phyloP scores from a whole-genome alignment of 2,888 invertebrate species.

The Agrochola circellaris region DNA sequence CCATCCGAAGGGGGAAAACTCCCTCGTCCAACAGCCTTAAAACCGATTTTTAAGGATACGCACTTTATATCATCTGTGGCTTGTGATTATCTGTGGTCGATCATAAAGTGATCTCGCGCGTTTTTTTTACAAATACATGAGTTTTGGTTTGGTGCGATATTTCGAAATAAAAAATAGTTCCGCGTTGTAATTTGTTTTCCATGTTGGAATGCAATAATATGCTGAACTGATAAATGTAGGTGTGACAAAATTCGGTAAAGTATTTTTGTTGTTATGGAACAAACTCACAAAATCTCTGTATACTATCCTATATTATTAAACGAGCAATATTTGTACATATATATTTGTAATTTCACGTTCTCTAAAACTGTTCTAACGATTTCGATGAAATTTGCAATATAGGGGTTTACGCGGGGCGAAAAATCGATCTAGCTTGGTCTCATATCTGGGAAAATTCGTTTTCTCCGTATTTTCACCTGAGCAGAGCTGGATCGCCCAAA shows the following conservation, averaged over 20 bases:
- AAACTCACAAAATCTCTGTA: neutral
- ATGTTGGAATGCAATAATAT: neutral
- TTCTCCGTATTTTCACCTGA: no score
- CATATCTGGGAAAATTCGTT: no score
- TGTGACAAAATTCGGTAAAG: neutral
- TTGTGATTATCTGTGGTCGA: slow-evolving; percentile 43
- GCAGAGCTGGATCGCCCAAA: no score
- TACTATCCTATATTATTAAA: no score
- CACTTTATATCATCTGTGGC: slow-evolving; percentile 44
- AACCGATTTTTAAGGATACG: slow-evolving; percentile 66
- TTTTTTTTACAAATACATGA: neutral
- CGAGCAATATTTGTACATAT: no score
- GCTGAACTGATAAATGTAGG: neutral
- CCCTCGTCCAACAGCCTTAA: slow-evolving; percentile 65
- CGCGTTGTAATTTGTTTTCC: neutral
- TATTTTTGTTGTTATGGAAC: neutral
- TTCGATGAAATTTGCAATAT: no score
- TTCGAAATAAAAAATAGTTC: neutral
- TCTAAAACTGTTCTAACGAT: no score
- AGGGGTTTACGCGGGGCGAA: no score
- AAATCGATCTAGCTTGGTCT: no score
- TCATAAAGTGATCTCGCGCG: slow-evolving; percentile 2
- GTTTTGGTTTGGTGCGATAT: neutral
- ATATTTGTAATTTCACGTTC: no score
- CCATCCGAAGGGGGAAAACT: slow-evolving; percentile 67